Evolutionary conservation across 2,113 vertebrate genomes (phyloP).

Genomic region (Brienomyrus longianalis): DNA sequence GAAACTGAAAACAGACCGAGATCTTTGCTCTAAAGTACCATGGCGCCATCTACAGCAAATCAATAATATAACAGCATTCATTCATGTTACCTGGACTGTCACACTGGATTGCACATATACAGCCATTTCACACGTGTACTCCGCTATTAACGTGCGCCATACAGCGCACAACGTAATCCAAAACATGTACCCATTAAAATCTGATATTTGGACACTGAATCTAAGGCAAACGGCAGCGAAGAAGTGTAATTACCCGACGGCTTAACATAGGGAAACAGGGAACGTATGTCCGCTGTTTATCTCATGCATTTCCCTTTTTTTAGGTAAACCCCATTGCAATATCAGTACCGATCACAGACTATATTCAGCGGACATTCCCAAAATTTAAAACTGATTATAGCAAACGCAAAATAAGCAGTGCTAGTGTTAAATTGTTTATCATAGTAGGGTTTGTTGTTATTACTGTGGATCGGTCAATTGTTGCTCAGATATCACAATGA

Average conservation of each 20-base stretch:
- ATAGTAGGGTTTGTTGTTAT: no score
- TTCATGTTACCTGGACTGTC: background rate
- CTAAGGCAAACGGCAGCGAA: background rate
- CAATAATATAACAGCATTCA: background rate
- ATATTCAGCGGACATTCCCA: background rate
- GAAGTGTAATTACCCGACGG: background rate
- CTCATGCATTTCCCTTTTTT: background rate
- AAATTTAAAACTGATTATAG: background rate
- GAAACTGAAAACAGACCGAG: background rate
- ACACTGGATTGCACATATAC: background rate
- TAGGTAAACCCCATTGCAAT: background rate
- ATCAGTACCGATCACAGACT: background rate
- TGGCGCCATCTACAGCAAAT: background rate
- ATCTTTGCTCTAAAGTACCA: background rate
- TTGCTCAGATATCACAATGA: background rate
- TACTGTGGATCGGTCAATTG: background rate
- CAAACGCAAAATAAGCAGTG: no score
- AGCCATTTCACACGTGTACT: background rate
- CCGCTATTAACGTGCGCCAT: background rate
- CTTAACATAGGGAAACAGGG: background rate
- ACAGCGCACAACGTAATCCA: background rate
- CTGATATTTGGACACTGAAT: background rate
- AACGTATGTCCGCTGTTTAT: background rate
- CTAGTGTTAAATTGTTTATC: no score
- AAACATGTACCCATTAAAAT: background rate